Conservation (phyloP, 2,113 vertebrate genomes). For the Campylorhamphus procurvoides region DNA sequence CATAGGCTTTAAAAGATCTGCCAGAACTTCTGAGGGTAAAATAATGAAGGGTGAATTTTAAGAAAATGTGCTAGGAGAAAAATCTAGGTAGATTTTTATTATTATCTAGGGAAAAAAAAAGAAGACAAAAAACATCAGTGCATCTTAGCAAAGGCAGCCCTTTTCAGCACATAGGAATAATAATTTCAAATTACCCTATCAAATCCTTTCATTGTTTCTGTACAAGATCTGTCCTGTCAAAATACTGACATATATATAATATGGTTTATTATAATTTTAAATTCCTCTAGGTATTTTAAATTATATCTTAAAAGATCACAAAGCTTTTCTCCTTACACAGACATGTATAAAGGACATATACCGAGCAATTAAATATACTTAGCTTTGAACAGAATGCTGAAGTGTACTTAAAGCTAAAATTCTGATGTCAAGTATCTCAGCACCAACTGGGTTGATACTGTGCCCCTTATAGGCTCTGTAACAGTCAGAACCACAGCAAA, state of each 20-base stretch:
- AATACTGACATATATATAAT: neutral
- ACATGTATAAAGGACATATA: neutral
- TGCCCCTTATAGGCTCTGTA: neutral
- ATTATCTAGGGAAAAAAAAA: neutral
- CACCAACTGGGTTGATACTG: neutral
- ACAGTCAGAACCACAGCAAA: neutral
- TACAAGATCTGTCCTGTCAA: neutral
- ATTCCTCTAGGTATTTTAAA: neutral
- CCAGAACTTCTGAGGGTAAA: neutral
- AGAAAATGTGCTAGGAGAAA: neutral
- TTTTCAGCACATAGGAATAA: neutral
- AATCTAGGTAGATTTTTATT: neutral
- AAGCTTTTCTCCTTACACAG: neutral
- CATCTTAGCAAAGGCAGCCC: neutral
- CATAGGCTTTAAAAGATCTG: neutral
- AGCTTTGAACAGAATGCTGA: neutral
- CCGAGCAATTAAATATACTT: neutral
- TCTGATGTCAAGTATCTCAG: neutral
- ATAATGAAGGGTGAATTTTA: neutral
- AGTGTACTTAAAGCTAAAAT: neutral
- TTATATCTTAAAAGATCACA: neutral
- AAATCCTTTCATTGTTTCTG: neutral
- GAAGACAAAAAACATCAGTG: neutral
- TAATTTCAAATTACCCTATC: neutral
- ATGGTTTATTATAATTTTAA: neutral